Percentiles rank a stretch among this genome's conserved stretches.
Evolutionary conservation across 2,888 invertebrate genomes (phyloP).

Genomic region (Anaspis maculata): DNA sequence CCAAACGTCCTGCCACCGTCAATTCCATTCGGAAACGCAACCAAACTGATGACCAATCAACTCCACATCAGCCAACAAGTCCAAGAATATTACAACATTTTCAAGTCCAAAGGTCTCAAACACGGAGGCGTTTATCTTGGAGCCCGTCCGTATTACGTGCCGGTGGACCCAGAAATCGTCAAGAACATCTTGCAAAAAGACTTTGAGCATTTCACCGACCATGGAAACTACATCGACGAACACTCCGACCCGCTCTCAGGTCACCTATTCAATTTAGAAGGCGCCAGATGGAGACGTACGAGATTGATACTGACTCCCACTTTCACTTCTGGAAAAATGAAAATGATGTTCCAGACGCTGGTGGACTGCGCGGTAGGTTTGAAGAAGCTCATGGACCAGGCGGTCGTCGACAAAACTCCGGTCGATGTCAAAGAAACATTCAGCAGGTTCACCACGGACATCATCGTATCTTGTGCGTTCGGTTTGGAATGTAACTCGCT

Average conservation of each 20-base stretch:
- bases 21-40: slow-evolving; percentile 26
- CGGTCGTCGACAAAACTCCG: slow-evolving; percentile 1
- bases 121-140: slow-evolving; percentile 22
- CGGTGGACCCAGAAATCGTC: slow-evolving; percentile 20
- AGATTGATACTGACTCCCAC: slow-evolving; percentile 44
- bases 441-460: slow-evolving; percentile 46
- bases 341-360: slow-evolving; percentile 30
- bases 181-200: slow-evolving; percentile 48
- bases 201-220: slow-evolving; percentile 52
- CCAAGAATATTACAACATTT: slow-evolving; percentile 12
- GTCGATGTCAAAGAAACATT: slow-evolving; percentile 41
- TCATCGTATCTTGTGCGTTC: slow-evolving; percentile 49
- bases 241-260: slow-evolving; percentile 48
- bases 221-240: slow-evolving; percentile 49
- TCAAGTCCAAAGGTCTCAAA: slow-evolving; percentile 17
- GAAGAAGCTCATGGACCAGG: slow-evolving; percentile 17
- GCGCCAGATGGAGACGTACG: slow-evolving; percentile 51
- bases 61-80: slow-evolving; percentile 9
- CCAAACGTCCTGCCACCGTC: slow-evolving; percentile 14
- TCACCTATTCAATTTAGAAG: slow-evolving; percentile 48
- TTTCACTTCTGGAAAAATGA: slow-evolving; percentile 22
- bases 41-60: slow-evolving; percentile 4
- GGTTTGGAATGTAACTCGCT: slow-evolving; percentile 50
- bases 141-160: slow-evolving; percentile 15
- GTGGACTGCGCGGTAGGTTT: slow-evolving; percentile 16